A percentile compares a stretch with the other conserved stretches of the same genome.
Conservation (phyloP, 2,888 invertebrate species). For the Serripes groenlandicus region DNA sequence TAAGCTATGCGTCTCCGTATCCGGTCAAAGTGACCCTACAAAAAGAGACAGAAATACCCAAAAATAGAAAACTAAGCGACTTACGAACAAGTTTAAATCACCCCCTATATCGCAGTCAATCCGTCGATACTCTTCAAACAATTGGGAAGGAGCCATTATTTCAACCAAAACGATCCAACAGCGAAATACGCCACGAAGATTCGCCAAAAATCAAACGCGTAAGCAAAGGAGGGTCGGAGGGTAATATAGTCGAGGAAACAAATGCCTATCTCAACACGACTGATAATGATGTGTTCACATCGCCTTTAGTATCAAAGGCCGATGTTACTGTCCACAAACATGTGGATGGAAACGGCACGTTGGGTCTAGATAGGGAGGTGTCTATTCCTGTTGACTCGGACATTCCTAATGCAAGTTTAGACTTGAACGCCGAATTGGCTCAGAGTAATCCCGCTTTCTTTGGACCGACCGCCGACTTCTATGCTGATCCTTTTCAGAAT, state of each 20-base stretch:
- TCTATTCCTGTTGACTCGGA: slow-evolving; percentile 38
- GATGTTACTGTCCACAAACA: slow-evolving; percentile 52
- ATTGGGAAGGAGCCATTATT: slow-evolving; percentile 53
- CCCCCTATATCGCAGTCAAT: slow-evolving; percentile 92
- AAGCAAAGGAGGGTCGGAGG: slow-evolving; percentile 22
- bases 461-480: slow-evolving; percentile 9
- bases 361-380: slow-evolving; percentile 35
- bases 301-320: slow-evolving; percentile 15
- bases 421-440: slow-evolving; percentile 29
- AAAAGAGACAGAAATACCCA: slow-evolving; percentile 86
- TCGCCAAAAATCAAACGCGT: slow-evolving; percentile 33
- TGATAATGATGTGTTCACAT: slow-evolving; percentile 18
- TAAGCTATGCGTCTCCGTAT: slow-evolving; percentile 96
- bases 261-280: not conserved
- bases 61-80: slow-evolving; percentile 79
- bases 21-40: slow-evolving; percentile 91
- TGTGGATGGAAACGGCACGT: not conserved
- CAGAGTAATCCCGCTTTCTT: not conserved
- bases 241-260: slow-evolving; percentile 55
- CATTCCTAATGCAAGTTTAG: slow-evolving; percentile 43
- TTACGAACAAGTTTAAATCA: slow-evolving; percentile 89
- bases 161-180: slow-evolving; percentile 75
- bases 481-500: slow-evolving; percentile 64
- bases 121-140: slow-evolving; percentile 89
- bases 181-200: slow-evolving; percentile 72